Base-by-base conservation (phyloP, 1,140 invertebrate genomes). In the Drosophila asahinai region DNA sequence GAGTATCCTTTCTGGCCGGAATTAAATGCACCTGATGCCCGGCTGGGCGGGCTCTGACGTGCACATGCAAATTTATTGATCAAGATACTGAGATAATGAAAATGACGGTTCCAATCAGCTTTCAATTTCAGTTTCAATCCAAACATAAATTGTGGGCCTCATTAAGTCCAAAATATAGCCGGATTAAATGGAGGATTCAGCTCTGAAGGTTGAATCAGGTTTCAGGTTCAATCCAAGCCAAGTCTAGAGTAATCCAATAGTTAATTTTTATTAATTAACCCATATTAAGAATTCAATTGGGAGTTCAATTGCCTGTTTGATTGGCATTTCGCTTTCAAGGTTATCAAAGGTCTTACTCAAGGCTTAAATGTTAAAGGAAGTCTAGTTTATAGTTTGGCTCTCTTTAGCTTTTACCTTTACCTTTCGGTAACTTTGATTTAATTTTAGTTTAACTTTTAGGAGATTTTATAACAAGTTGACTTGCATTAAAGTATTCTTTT, bases 1-100 rank as follows among this genome's bases (percentile, higher is more conserved):
- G 70, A 77, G 65, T 70, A 77, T 62, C 57, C 74, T 52, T 77
- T 78, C 38, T 45, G 57, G 43, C 57, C 57, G 63, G 57, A 77
- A 77, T 77, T 55, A 63, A 49, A 49, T 67, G 73, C 75, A 77
- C 73, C 63, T 77, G 75, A 61, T 63, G 72, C 49, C 58, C 33
- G 22, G 19, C 25, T 6, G n/a, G 30, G 43, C 30, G 57, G n/a
- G 30, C 19, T 14, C 33, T 67, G 38, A 47, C 72, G 49, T 77
- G 33, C 25, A 74, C 49, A 63, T 75, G 58, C 72, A 63, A 75
- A 75, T 63, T 74, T 74, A 73, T 73, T 72, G 54, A 47, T 52
- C 45, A 40, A 59, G 38, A 43, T 22, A 43, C 27, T 30, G 12
- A 11, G 55, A 61, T 61, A 73, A 73, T 73, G 47, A 38, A 73